Evolutionary conservation across 2,888 invertebrate genomes (phyloP).

Genomic region (Stegana nigrithorax): DNA sequence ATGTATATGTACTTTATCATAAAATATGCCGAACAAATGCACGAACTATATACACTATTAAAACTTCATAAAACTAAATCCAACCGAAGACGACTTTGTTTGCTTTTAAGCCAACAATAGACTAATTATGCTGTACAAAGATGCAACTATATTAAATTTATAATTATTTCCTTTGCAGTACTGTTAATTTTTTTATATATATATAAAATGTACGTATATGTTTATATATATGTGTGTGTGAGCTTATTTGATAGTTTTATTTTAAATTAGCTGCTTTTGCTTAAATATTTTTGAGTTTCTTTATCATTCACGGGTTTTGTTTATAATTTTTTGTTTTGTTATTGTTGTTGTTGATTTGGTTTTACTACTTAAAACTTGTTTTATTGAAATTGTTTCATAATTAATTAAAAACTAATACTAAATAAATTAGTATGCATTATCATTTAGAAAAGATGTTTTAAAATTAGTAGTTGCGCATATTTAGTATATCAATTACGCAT

Average conservation of each 20-base stretch:
- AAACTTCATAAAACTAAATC: too few species aligned
- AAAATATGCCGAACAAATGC: not conserved
- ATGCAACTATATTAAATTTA: too few species aligned
- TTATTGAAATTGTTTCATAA: not conserved
- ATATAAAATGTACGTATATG: not conserved
- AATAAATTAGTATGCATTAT: not conserved
- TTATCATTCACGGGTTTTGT: not conserved
- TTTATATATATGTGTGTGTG: not conserved
- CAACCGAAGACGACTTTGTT: too few species aligned
- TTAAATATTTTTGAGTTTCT: not conserved
- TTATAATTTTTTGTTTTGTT: not conserved
- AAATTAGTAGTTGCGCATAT: not conserved
- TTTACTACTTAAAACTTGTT: not conserved
- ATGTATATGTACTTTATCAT: not conserved
- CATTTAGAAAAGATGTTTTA: not conserved
- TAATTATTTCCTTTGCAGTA: too few species aligned
- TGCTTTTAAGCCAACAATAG: too few species aligned
- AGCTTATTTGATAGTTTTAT: not conserved
- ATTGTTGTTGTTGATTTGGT: not conserved
- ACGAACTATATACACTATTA: constrained; percentile 2
- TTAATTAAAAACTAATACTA: not conserved
- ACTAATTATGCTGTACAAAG: too few species aligned
- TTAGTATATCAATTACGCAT: constrained; percentile 23
- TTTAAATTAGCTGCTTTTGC: not conserved
- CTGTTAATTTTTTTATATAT: not conserved